These are phyloP conservation scores for Calidris pugnax DNA, from an alignment of 2,113 vertebrate species.

Conservation along the genomic window DNA sequence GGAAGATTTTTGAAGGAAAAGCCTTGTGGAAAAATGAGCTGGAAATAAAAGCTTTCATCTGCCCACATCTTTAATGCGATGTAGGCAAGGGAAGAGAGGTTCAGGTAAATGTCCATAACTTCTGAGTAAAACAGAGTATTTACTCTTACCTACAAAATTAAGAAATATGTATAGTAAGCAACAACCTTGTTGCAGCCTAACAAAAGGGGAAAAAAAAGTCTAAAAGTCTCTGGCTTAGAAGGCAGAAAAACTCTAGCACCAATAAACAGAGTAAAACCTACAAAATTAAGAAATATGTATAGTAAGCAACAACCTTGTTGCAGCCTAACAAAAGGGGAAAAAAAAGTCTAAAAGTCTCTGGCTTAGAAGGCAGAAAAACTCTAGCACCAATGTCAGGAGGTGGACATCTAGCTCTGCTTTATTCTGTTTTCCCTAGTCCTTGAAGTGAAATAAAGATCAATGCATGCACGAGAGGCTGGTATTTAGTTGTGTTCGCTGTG, in stretches of 20 bases:
- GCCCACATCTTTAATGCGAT: neutral
- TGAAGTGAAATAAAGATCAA: neutral
- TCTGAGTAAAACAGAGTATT: neutral
- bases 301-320: neutral
- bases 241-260: neutral
- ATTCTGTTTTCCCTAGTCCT: neutral
- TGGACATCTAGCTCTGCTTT: neutral
- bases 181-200: neutral
- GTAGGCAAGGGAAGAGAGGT: neutral
- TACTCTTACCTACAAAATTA: neutral
- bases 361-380: neutral
- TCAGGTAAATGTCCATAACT: neutral
- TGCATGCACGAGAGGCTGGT: neutral
- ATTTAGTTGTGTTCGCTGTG: neutral
- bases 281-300: neutral
- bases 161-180: neutral
- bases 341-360: neutral
- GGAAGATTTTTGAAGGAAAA: neutral
- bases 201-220: neutral
- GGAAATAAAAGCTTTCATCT: neutral
- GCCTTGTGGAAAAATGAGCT: neutral
- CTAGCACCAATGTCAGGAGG: neutral
- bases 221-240: neutral
- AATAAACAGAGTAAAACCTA: too few relatives aligned
- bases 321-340: neutral